phyloP scores from a whole-genome alignment of 2,797 vertebrate species.

The Hyperoplus lanceolatus region DNA sequence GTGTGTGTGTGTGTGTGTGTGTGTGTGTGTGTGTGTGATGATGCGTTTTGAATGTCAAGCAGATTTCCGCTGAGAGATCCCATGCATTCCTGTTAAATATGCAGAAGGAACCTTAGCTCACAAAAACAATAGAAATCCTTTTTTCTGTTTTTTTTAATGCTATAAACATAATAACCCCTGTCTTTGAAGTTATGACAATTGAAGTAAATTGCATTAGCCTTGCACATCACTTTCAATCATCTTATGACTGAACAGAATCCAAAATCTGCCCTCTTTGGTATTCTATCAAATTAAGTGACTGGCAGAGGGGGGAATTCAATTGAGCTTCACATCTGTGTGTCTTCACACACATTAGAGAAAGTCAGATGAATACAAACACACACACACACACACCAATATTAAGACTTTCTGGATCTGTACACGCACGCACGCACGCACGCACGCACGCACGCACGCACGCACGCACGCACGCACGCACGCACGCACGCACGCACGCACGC shows the following conservation, averaged over 20 bases:
- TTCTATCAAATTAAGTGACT: slow-evolving; percentile 36
- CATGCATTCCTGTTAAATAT: background rate
- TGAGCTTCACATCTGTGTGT: slow-evolving; percentile 40
- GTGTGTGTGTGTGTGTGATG: background rate
- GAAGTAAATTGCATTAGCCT: slow-evolving; percentile 2
- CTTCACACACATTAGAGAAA: background rate
- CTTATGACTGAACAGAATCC: slow-evolving; percentile 19
- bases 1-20: background rate
- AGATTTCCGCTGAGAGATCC: background rate
- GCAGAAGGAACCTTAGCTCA: background rate
- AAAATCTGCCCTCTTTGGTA: slow-evolving; percentile 11
- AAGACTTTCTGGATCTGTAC: background rate
- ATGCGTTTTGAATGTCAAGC: background rate
- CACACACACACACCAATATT: background rate
- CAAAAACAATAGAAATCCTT: too few species aligned
- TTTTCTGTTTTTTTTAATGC: background rate
- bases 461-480: too few species aligned
- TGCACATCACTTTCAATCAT: slow-evolving; percentile 21
- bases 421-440: too few species aligned
- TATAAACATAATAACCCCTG: background rate
- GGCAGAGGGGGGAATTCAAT: slow-evolving; percentile 33
- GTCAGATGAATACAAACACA: background rate
- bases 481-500: too few species aligned
- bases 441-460: too few species aligned
- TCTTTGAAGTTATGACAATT: background rate